Conservation (phyloP, 2,888 invertebrate species). For the Xestia xanthographa region DNA sequence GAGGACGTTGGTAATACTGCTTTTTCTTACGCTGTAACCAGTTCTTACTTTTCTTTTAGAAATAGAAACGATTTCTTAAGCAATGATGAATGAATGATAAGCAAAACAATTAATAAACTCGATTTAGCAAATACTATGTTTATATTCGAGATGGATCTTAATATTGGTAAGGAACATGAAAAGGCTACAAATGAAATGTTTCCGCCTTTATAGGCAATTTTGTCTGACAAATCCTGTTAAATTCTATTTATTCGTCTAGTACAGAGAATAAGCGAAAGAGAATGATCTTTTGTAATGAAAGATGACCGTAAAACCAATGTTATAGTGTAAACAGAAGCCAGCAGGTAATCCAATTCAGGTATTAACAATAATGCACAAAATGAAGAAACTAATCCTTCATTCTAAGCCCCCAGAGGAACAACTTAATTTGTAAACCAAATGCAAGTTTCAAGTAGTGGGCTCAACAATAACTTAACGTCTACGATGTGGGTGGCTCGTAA, state of each 20-base stretch:
- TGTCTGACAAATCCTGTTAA: not conserved
- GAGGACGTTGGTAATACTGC: conserved; percentile 30
- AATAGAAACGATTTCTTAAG: conserved; percentile 27
- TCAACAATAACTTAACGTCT: conserved; percentile 53
- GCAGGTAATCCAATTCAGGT: not conserved
- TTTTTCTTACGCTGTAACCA: conserved; percentile 32
- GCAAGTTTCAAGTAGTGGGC: conserved; percentile 38
- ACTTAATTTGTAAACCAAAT: conserved; percentile 61
- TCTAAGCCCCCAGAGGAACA: conserved; percentile 34
- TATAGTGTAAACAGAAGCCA: not conserved
- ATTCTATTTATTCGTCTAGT: not conserved
- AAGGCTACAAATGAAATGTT: not conserved
- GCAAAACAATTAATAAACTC: not conserved
- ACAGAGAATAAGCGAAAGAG: not conserved
- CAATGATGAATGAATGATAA: conserved; percentile 1
- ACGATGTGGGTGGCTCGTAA: conserved; percentile 50
- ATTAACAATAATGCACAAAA: conserved; percentile 25
- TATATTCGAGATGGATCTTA: not conserved
- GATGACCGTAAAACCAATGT: not conserved
- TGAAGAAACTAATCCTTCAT: conserved; percentile 23
- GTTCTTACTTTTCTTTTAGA: conserved; percentile 33
- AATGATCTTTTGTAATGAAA: not conserved
- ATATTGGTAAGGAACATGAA: not conserved
- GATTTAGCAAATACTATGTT: not conserved
- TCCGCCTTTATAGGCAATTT: not conserved